phyloP scores from a whole-genome alignment of 1,140 invertebrate genomes.

The Coenobita brevimanus region DNA sequence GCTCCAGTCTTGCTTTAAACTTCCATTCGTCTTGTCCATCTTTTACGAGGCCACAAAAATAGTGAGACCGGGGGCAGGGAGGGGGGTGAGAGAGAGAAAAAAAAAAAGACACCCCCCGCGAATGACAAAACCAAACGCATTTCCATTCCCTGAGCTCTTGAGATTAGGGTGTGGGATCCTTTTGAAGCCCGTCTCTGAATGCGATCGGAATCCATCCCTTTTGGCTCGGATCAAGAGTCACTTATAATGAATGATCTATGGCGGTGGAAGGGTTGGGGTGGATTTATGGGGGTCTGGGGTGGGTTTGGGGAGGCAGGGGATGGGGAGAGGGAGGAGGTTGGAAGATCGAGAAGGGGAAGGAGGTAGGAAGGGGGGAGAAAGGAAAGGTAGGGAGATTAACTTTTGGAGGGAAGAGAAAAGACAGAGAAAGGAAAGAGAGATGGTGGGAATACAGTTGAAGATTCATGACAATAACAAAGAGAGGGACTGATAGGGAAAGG shows the following conservation, averaged over 20 bases:
- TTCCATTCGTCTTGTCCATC: too few relatives aligned
- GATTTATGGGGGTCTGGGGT: background rate
- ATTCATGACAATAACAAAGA: background rate
- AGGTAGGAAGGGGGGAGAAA: background rate
- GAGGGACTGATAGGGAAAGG: background rate
- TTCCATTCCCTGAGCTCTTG: slow-evolving; percentile 45
- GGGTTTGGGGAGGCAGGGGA: background rate
- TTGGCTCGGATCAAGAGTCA: slow-evolving; percentile 62
- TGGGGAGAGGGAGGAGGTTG: background rate
- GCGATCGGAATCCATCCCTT: slow-evolving; percentile 62
- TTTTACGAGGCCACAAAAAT: too few relatives aligned
- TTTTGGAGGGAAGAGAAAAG: background rate
- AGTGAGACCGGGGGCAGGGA: too few relatives aligned
- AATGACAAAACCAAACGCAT: slow-evolving; percentile 56
- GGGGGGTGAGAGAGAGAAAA: background rate
- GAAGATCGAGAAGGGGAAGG: background rate
- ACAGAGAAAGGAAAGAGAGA: background rate
- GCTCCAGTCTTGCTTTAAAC: too few relatives aligned
- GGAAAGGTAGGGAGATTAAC: background rate
- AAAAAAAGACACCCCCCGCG: slow-evolving; percentile 20
- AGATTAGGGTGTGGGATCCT: slow-evolving; percentile 58
- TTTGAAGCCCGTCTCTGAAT: slow-evolving; percentile 40
- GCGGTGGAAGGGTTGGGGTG: slow-evolving; percentile 40
- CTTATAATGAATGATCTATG: slow-evolving; percentile 67
- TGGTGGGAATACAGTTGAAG: background rate